These are phyloP conservation scores for Apostichopus leukothele DNA, from an alignment of 53 echinoderm and acorn worm species.

Conservation along the genomic window DNA sequence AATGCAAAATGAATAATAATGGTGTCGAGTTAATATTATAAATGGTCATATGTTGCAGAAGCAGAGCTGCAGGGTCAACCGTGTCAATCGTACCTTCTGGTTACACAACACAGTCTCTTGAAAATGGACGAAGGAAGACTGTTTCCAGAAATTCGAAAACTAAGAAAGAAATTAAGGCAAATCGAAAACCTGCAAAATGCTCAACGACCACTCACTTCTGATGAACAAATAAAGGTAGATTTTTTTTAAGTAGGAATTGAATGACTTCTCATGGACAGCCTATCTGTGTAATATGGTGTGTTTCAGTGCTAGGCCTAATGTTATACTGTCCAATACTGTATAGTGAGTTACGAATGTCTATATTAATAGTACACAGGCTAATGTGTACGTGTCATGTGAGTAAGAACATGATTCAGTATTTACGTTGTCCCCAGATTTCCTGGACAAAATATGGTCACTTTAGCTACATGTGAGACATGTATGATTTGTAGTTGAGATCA, in stretches of 20 bases:
- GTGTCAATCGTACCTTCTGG: too few relatives aligned
- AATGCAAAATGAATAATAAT: too few relatives aligned
- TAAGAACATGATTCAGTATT: not conserved
- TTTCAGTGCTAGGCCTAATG: too few relatives aligned
- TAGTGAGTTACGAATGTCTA: too few relatives aligned
- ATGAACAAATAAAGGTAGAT: conserved; percentile 76
- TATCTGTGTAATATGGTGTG: too few relatives aligned
- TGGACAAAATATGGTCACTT: not conserved
- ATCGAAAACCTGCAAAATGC: conserved; percentile 86
- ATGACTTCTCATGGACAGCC: too few relatives aligned
- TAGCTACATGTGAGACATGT: not conserved
- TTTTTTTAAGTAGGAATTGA: too few relatives aligned
- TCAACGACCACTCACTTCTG: conserved; percentile 68
- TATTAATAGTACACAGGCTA: not conserved
- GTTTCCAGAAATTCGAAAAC: conserved; percentile 70
- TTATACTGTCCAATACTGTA: too few relatives aligned
- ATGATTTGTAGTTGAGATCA: not conserved
- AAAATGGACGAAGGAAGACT: not conserved
- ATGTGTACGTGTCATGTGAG: not conserved
- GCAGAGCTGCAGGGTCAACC: too few relatives aligned
- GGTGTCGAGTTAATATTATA: too few relatives aligned
- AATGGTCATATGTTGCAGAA: too few relatives aligned
- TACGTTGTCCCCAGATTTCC: not conserved
- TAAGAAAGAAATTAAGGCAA: conserved; percentile 89
- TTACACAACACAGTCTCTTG: too few relatives aligned